Base-by-base conservation (phyloP, 64 coral and sea anemone species). In the Porites lutea region DNA sequence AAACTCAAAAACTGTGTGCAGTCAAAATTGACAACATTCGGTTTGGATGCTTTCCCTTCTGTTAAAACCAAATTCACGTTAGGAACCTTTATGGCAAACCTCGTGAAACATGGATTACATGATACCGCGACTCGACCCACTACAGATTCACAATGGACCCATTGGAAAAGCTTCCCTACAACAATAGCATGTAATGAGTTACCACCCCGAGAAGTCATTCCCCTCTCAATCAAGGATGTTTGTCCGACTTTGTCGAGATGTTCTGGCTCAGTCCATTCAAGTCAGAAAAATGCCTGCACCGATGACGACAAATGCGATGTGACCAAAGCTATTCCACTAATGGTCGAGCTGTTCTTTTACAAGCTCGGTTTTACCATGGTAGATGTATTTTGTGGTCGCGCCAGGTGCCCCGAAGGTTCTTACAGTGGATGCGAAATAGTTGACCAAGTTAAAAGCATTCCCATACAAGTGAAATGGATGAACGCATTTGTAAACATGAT, bases 201-300 rank as follows among this genome's bases (percentile, higher is more conserved):
- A 75, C 76, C 88, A 69, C 7, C 49, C 18, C 88, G 66, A 80
- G 71, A 90, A 4, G 7, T 78, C 18, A 74, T 75, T 19, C 50
- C 27, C 45, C 74, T 89, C 1, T 79, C 88, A 53, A 59, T 89
- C 60, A 89, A 79, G 79, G 88, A 89, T 89, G 75, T 89, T 89
- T 89, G 88, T 48, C 88, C 88, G 19, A 79, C 72, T 51, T 61
- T 89, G 7, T 65, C 72, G 46, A 7, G 14, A 79, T 89, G 88
- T 61, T 62, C 88, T 51, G 23, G 27, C 4, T 89, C 63, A 22
- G 51, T 66, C 45, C 61, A 79, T 65, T 89, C 88, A 89, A 79
- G 61, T 50, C 61, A 22, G 37, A 57, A 57, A 2, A 89, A 89
- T 55, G 88, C 88, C 69, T 89, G 88, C 75, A 19, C 18, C 45